Percentiles rank a stretch among this genome's conserved stretches.
Evolutionary conservation across 2,797 vertebrate genomes (phyloP).

Genomic region (Mionectes olivaceus): DNA sequence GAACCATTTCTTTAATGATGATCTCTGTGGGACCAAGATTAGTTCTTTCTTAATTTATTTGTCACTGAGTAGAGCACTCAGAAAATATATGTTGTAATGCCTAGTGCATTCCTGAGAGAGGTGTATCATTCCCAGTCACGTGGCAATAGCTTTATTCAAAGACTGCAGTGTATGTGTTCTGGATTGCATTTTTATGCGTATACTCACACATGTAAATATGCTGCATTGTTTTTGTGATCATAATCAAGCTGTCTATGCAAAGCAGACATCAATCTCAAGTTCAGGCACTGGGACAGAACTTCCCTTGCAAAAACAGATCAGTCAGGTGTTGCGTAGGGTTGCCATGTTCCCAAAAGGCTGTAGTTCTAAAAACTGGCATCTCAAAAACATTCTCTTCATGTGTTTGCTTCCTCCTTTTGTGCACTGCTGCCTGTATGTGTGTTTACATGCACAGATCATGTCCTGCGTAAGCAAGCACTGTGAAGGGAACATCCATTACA

Average conservation of each 20-base stretch:
- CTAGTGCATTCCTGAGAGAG: background rate
- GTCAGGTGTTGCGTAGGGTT: background rate
- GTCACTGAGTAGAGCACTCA: rapidly evolving
- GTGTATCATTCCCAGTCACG: background rate
- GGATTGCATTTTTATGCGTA: background rate
- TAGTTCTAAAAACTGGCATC: background rate
- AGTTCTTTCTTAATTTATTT: background rate
- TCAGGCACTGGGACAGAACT: background rate
- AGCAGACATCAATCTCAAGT: background rate
- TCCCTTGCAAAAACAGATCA: background rate
- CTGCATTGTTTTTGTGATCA: constrained; percentile 4
- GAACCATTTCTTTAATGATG: background rate
- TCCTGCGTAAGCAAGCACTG: background rate
- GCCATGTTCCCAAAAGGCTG: background rate
- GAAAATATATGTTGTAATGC: background rate
- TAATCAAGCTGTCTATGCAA: background rate
- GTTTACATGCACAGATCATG: rapidly evolving
- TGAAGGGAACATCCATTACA: background rate
- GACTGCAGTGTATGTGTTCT: background rate
- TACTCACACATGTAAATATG: background rate
- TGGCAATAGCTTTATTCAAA: background rate
- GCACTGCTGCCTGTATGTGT: background rate
- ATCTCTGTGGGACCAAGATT: background rate
- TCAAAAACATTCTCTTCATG: background rate
- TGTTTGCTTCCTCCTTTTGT: background rate